phyloP scores from a whole-genome alignment of 2,888 invertebrate genomes.

The Orthosia gracilis region DNA sequence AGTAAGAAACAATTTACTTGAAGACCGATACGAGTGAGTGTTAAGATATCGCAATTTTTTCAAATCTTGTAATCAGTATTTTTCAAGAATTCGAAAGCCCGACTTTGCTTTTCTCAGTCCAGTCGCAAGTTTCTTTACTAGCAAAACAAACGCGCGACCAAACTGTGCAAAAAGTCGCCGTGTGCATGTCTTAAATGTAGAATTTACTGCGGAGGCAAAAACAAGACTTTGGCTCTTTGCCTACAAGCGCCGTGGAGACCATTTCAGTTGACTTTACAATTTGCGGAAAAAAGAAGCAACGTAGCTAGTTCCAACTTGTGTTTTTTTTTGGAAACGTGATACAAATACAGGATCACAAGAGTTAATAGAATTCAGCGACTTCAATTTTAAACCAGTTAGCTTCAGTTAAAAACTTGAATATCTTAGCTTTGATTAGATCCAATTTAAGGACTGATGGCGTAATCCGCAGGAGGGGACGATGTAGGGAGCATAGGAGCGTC shows the following conservation, averaged over 20 bases:
- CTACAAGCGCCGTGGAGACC: constrained; percentile 40
- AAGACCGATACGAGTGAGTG: background rate
- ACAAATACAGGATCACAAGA: constrained; percentile 11
- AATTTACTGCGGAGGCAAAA: constrained; percentile 57
- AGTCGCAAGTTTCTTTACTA: constrained; percentile 22
- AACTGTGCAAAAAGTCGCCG: constrained; percentile 36
- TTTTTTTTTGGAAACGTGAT: constrained; percentile 25
- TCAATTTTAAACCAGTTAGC: background rate
- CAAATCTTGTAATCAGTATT: background rate
- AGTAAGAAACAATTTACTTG: background rate
- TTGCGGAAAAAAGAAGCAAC: constrained; percentile 48
- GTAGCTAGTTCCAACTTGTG: constrained; percentile 10
- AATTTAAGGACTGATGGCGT: no score
- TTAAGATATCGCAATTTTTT: no score
- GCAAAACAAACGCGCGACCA: constrained; percentile 30
- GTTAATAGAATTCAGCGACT: constrained; percentile 5
- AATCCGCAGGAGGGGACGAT: no score
- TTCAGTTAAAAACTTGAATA: no score
- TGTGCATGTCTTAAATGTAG: constrained; percentile 50
- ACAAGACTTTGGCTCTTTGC: constrained; percentile 57
- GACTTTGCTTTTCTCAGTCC: background rate
- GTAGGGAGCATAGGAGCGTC: no score
- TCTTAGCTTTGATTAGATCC: no score
- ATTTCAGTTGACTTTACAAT: constrained; percentile 56
- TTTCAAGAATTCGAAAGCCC: background rate